Evolutionary conservation across 2,113 vertebrate genomes (phyloP), one percentile per base, ranked within the genome.

Genomic region (Chloropsis cyanopogon): DNA sequence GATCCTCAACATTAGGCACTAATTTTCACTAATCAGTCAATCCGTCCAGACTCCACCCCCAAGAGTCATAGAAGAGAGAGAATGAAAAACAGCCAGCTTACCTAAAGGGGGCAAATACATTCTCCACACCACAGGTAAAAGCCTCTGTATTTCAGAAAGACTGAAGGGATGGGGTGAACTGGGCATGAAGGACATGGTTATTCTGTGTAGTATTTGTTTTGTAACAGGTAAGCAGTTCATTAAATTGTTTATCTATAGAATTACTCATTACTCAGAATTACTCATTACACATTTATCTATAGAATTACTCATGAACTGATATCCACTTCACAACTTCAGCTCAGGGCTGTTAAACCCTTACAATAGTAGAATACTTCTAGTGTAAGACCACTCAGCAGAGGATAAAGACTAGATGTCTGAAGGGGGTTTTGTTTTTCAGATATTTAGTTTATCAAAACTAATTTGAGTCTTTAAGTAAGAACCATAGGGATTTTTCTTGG

Each of bases 401-500:
- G 7, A 31, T 37, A 46, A 65, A 84, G 12, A 73, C 44, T 14
- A 29, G 8, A 50, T 4, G 9, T 53, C 31, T 69, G 18, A 52
- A 56, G 61, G 5, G 2, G 37, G 4, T 22, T 19, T 66, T 47
- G 20, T 0, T 4, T 60, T 42, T 88, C 86, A 86, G 21, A 19
- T 52, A 25, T 49, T 94, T 82, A 29, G 4, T 63, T 9, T 9
- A 14, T 31, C 14, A 57, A 46, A 59, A 56, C 24, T 56, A 35
- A 57, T 69, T 57, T 1, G 2, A 39, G 6, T 42, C 9, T 68
- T 77, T 60, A 83, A 60, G 6, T n/a, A 21, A 64, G 23, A 79
- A 37, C 7, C 3, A 18, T 4, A 47, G 7, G 8, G 1, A 0
- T 20, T 59, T 63, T 68, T 7, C 14, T 56, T 35, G 4, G 9